A percentile compares a stretch with the other conserved stretches of the same genome.
Conservation (phyloP, 1,140 invertebrate species). For the Berghia stephanieae region DNA sequence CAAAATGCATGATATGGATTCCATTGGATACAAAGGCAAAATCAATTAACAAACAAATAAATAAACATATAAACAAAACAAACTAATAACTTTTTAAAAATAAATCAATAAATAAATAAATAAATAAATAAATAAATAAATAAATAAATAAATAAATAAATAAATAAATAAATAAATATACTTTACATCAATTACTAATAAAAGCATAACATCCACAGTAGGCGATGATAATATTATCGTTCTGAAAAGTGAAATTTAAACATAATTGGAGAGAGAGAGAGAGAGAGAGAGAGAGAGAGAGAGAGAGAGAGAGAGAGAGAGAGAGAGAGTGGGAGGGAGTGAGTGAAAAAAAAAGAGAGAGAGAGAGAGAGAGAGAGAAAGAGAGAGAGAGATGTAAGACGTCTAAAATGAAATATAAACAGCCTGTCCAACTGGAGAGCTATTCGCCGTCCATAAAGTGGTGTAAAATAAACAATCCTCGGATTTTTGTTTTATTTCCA, state of each 20-base stretch:
- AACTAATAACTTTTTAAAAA: neutral
- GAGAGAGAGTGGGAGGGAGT: neutral
- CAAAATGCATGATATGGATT: no score
- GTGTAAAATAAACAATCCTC: no score
- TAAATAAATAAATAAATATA: slow-evolving; percentile 6
- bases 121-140: neutral
- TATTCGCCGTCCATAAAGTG: no score
- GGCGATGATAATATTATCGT: neutral
- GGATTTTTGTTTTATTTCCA: no score
- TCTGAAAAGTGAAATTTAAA: neutral
- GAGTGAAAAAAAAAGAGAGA: no score
- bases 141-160: slow-evolving; percentile 13
- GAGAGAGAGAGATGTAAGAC: no score
- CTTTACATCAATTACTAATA: neutral
- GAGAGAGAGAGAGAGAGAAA: no score
- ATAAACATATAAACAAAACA: neutral
- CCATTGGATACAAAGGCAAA: no score
- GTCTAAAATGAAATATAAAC: no score
- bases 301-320: neutral
- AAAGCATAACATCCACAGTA: neutral
- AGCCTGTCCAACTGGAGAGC: no score
- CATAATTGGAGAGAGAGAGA: neutral
- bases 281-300: neutral
- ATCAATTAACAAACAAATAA: neutral
- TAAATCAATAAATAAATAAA: neutral